Evolutionary conservation across 2,797 vertebrate species (phyloP), one percentile per base, ranked within the genome.

Genomic region (Gobio occitaniae): DNA sequence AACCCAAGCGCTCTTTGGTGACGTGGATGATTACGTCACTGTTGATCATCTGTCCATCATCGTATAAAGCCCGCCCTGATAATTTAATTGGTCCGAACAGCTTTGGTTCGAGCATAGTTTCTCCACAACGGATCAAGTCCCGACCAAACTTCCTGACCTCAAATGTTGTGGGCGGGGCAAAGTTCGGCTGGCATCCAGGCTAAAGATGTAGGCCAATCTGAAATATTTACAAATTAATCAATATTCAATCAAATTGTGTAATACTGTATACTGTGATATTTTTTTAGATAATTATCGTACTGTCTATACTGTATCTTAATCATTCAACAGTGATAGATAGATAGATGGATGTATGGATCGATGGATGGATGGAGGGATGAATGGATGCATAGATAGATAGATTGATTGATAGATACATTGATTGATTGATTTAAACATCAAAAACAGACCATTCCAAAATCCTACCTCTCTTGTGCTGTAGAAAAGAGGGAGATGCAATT

Each of bases 341-440:
- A 36, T 36, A 36, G 36, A 38, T 38, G 5, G 36, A 38, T 44
- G 9, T 1, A 44, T 44, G 2, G 44, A 47, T 48, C 0, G 48
- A 48, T 48, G 1, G 1, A 13, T 13, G 1, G 12, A 48, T 48
- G 0, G 12, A 48, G 12, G 1, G 12, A 48, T 50, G 0, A 3
- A 15, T 50, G 0, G 48, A 15, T 15, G 1, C 0, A 50, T 15
- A 50, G 13, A 50, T 50, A 16, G 15, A 41, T 48, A 13, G 47
- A 48, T 48, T 7, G 38, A 8, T 41, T 8, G 41, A 41, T 41
- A 4, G 52, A 19, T 12, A n/a, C 1, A 61, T 59, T 0, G 3
- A 59, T 59, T 4, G 56, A 59, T 59, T n/a, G 21, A 59, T 59
- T 59, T 59, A 59, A 59, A 59, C 19, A 59, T n/a, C 21, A 59